Conservation (phyloP, 2,888 invertebrate genomes). For the Mythimna impura region DNA sequence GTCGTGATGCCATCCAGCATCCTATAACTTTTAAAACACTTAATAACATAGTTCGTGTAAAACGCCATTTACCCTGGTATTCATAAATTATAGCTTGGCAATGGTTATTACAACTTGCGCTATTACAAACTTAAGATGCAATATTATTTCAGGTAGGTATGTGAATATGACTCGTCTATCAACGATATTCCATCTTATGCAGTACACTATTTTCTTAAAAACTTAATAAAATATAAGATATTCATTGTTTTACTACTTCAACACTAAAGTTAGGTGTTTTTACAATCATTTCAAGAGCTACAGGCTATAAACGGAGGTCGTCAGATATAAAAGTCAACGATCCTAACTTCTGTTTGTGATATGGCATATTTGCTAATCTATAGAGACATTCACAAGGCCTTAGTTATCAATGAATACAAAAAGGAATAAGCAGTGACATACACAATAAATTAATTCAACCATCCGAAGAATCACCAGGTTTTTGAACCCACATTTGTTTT, state of each 20-base stretch:
- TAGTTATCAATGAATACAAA: neutral
- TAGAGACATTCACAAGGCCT: neutral
- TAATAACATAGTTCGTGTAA: slow-evolving; percentile 31
- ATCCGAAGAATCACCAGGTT: neutral
- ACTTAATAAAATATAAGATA: slow-evolving; percentile 6
- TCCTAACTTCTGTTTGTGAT: slow-evolving; percentile 11
- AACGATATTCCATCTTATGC: neutral
- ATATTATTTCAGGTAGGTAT: neutral
- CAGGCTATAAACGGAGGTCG: slow-evolving; percentile 14
- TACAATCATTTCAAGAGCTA: slow-evolving; percentile 20
- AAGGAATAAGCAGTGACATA: neutral
- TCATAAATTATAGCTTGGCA: slow-evolving; percentile 11
- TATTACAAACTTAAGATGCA: slow-evolving; percentile 8
- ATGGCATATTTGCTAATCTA: neutral
- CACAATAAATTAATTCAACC: no score
- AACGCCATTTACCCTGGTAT: slow-evolving; percentile 27
- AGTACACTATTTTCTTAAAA: neutral
- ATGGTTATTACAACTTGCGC: neutral
- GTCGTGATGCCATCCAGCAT: slow-evolving; percentile 16
- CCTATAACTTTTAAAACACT: slow-evolving; percentile 20
- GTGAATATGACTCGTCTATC: slow-evolving; percentile 1
- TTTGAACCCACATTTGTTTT: neutral
- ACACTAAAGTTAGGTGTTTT: slow-evolving; percentile 10
- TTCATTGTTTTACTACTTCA: neutral
- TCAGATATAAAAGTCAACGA: slow-evolving; percentile 14